Evolutionary conservation across 2,888 invertebrate species (phyloP).

Genomic region (Orthosia gracilis): DNA sequence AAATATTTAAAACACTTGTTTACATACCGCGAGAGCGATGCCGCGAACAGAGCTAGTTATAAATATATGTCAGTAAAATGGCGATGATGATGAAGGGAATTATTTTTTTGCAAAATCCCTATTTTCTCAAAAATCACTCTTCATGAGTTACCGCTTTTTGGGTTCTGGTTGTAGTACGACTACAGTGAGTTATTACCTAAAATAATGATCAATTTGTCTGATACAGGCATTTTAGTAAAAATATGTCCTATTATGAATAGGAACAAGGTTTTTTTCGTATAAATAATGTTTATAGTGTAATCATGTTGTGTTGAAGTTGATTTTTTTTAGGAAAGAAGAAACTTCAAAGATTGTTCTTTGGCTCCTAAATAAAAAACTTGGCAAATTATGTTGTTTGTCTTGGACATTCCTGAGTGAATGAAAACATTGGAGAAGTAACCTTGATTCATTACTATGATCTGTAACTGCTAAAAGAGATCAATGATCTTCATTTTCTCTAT

Average conservation of each 20-base stretch:
- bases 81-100: no score
- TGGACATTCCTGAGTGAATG: not conserved
- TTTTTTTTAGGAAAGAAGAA: not conserved
- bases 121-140: not conserved
- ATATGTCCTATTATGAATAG: constrained; percentile 23
- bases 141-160: not conserved
- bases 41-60: no score
- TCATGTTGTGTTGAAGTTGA: not conserved
- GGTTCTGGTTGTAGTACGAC: not conserved
- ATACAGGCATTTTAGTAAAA: constrained; percentile 26
- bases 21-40: no score
- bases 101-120: not conserved
- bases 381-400: not conserved
- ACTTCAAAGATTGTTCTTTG: not conserved
- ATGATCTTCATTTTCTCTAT: no score
- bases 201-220: constrained; percentile 57
- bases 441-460: no score
- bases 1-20: no score
- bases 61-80: no score
- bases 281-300: not conserved
- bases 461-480: no score
- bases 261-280: not conserved
- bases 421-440: no score
- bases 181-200: constrained; percentile 29
- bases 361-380: not conserved